Evolutionary conservation across 2,888 invertebrate species (phyloP).

Genomic region (Lasioglossum oenotherae): DNA sequence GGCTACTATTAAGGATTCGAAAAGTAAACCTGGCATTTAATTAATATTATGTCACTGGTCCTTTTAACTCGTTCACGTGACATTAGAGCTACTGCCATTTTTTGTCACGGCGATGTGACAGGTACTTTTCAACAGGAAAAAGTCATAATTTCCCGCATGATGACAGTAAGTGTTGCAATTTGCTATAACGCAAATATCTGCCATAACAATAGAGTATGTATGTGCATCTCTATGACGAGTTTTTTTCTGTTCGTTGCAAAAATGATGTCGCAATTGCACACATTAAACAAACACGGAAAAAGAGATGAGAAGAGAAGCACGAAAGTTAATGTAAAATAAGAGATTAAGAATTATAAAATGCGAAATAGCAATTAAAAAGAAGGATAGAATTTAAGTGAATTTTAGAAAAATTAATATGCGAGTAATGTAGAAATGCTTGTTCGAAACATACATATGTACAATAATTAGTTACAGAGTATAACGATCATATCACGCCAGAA

Average conservation of each 20-base stretch:
- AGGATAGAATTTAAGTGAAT: background rate
- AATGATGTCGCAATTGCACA: background rate
- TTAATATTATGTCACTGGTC: background rate
- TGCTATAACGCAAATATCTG: background rate
- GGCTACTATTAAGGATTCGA: background rate
- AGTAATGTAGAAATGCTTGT: background rate
- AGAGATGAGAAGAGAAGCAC: background rate
- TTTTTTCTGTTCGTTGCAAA: background rate
- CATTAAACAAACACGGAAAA: background rate
- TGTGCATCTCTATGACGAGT: background rate
- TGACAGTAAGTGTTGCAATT: background rate
- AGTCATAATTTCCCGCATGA: background rate
- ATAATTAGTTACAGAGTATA: background rate
- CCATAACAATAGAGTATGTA: background rate
- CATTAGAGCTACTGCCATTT: background rate
- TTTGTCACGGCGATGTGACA: background rate
- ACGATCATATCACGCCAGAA: background rate
- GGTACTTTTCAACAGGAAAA: background rate
- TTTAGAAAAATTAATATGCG: background rate
- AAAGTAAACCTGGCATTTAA: background rate
- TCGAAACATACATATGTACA: background rate
- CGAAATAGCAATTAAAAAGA: background rate
- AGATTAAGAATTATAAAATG: background rate
- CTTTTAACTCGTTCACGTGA: background rate
- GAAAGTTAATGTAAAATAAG: background rate